These are phyloP conservation scores for Pseudomugil gertrudae DNA, from an alignment of 2,797 vertebrate genomes.

Conservation along the genomic window DNA sequence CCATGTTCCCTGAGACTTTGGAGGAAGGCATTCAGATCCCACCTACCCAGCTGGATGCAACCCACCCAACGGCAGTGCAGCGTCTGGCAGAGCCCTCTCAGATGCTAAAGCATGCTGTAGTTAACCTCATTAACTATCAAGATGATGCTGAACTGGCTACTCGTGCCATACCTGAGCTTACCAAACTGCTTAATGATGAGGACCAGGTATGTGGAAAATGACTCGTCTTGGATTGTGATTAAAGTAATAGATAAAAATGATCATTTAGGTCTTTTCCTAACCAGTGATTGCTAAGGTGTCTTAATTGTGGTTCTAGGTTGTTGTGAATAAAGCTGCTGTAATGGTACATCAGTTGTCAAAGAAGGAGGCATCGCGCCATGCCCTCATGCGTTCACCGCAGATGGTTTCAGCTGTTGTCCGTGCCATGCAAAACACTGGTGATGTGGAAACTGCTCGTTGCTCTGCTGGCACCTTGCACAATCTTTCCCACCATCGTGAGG, in stretches of 20 bases:
- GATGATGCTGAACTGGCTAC: conserved; percentile 98
- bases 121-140: conserved; percentile 99
- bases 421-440: conserved; percentile 98
- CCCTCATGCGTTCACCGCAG: conserved; percentile 98
- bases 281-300: not conserved
- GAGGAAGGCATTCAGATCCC: conserved; percentile 97
- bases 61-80: conserved; percentile 96
- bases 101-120: conserved; percentile 98
- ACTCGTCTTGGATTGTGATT: not conserved
- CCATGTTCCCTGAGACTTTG: conserved; percentile 98
- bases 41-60: conserved; percentile 93
- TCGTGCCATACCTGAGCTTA: conserved; percentile 96
- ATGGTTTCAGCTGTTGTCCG: conserved; percentile 99
- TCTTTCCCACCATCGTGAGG: conserved; percentile 97
- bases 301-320: conserved; percentile 82
- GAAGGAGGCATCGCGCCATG: conserved; percentile 97
- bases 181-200: conserved; percentile 97
- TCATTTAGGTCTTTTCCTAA: not conserved
- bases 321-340: conserved; percentile 97
- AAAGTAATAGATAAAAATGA: not conserved
- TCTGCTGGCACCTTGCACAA: conserved; percentile 98
- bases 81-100: conserved; percentile 97
- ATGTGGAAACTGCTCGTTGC: conserved; percentile 96
- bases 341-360: conserved; percentile 99
- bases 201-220: conserved; percentile 86